phyloP scores from a whole-genome alignment of 2,888 invertebrate species.

The Proisotoma minuta region DNA sequence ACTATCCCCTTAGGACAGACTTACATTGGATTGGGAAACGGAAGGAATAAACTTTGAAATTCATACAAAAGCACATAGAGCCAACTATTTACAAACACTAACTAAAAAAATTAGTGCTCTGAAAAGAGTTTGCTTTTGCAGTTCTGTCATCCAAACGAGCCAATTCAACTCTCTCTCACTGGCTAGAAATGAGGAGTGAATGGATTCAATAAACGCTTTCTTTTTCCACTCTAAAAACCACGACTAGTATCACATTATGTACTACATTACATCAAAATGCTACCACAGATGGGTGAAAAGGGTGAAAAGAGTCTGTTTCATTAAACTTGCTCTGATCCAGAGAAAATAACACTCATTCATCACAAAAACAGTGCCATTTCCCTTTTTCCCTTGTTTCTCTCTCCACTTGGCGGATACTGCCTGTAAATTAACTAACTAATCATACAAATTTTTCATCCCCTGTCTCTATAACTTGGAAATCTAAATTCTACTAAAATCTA shows the following conservation, averaged over 20 bases:
- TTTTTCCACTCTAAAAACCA: background rate
- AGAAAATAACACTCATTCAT: too few relatives aligned
- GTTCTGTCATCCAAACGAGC: background rate
- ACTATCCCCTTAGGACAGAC: background rate
- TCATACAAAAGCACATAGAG: background rate
- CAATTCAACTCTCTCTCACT: background rate
- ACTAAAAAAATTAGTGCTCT: background rate
- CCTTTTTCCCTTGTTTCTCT: background rate
- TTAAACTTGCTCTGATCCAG: too few relatives aligned
- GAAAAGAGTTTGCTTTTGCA: background rate
- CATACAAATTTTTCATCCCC: background rate
- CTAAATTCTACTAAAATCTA: background rate
- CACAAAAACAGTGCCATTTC: background rate
- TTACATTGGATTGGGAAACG: background rate
- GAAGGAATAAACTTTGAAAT: background rate
- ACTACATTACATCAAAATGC: background rate
- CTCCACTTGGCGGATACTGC: background rate
- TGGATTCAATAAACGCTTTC: background rate
- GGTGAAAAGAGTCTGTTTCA: too few relatives aligned
- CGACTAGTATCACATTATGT: background rate
- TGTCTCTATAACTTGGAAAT: background rate
- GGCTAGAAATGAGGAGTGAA: background rate
- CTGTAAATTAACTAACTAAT: background rate
- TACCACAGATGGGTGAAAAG: too few relatives aligned
- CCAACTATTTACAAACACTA: constrained; percentile 2